These are phyloP conservation scores for Pharmacophagus antenor DNA, from an alignment of 2,888 invertebrate species.

Conservation along the genomic window DNA sequence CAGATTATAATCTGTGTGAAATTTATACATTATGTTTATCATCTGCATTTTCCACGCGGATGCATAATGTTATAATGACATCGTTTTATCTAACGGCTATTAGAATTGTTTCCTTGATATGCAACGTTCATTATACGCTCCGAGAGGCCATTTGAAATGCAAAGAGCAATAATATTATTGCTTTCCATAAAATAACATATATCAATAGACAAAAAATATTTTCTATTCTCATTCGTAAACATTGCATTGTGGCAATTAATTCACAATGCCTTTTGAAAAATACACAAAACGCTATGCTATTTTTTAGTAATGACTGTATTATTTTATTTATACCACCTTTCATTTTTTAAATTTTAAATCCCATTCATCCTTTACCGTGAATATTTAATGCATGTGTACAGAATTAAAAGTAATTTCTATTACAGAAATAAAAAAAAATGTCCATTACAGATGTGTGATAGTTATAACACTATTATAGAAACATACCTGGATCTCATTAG, in stretches of 20 bases:
- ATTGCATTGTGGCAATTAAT: background rate
- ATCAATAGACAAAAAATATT: slow-evolving; percentile 1
- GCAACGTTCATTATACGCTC: slow-evolving; percentile 11
- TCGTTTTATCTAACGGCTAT: slow-evolving; percentile 16
- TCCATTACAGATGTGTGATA: background rate
- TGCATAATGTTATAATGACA: slow-evolving; percentile 13
- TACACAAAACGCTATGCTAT: background rate
- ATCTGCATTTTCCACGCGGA: slow-evolving; percentile 6
- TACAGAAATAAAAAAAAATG: background rate
- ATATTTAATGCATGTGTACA: background rate
- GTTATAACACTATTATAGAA: background rate
- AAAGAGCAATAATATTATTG: slow-evolving; percentile 4
- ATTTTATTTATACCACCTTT: no score
- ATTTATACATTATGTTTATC: slow-evolving; percentile 5
- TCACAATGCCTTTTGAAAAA: background rate
- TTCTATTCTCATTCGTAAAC: background rate
- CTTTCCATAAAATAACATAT: slow-evolving; percentile 11
- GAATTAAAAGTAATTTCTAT: background rate
- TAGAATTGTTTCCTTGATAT: slow-evolving; percentile 20
- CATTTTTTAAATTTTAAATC: no score
- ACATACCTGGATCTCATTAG: background rate
- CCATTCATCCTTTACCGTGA: background rate
- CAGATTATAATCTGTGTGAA: background rate
- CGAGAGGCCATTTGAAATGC: slow-evolving; percentile 18
- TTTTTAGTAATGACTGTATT: no score